Evolutionary conservation across 2,888 invertebrate genomes (phyloP).

Genomic region (Cephus nigrinus): DNA sequence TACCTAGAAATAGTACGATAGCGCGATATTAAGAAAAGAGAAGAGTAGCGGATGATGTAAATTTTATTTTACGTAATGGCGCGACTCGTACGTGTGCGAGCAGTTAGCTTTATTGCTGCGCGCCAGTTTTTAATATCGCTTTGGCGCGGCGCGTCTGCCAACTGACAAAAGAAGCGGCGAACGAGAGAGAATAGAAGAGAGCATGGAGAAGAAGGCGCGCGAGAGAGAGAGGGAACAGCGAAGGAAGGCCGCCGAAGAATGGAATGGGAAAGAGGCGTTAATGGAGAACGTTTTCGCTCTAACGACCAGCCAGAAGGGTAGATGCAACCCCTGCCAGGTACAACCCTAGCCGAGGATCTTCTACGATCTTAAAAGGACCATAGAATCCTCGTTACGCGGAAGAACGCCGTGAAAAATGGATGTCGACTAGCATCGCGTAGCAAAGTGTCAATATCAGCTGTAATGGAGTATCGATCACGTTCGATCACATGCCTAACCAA

Average conservation of each 20-base stretch:
- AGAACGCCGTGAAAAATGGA: not conserved
- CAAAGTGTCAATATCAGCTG: not conserved
- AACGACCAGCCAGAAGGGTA: constrained; percentile 54
- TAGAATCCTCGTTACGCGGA: not conserved
- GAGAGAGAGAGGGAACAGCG: constrained; percentile 7
- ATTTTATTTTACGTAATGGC: constrained; percentile 21
- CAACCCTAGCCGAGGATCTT: not conserved
- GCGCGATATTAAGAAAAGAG: not conserved
- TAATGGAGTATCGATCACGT: not conserved
- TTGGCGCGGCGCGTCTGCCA: constrained; percentile 58
- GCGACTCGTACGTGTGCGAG: constrained; percentile 39
- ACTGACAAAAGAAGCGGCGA: constrained; percentile 53
- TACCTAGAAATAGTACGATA: not conserved
- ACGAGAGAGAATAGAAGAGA: constrained; percentile 21
- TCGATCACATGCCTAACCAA: not conserved
- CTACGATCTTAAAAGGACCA: not conserved
- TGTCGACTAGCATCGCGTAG: not conserved
- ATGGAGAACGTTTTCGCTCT: constrained; percentile 62
- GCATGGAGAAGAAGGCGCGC: not conserved
- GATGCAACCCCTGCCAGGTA: not conserved
- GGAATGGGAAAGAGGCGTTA: constrained; percentile 49
- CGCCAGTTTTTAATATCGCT: constrained; percentile 61
- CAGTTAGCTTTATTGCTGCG: constrained; percentile 59
- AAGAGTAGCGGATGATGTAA: not conserved
- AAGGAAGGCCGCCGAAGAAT: not conserved